These are phyloP conservation scores for Rhagonycha fulva DNA, from an alignment of 2,888 invertebrate genomes.

Conservation along the genomic window DNA sequence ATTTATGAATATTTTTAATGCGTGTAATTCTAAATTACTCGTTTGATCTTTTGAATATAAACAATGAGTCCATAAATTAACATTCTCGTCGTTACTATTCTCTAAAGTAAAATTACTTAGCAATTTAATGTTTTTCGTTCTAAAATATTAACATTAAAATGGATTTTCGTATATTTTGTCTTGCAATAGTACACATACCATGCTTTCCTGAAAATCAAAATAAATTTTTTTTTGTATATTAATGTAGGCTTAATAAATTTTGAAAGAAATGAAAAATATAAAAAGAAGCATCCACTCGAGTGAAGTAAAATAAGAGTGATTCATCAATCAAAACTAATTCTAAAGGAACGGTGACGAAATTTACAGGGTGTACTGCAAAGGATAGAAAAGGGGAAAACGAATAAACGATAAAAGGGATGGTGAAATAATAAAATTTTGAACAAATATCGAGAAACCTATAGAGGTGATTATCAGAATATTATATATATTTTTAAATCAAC, in stretches of 20 bases:
- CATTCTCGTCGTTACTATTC: background rate
- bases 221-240: background rate
- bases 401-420: background rate
- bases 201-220: background rate
- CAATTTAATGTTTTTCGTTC: background rate
- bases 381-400: background rate
- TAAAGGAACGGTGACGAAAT: background rate
- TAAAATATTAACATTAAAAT: too few relatives aligned
- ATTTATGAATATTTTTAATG: background rate
- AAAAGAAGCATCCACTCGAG: background rate
- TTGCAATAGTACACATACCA: too few relatives aligned
- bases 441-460: background rate
- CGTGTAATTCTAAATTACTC: background rate
- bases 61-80: background rate
- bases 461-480: background rate
- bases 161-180: too few relatives aligned
- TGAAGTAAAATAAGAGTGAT: background rate
- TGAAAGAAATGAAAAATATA: background rate
- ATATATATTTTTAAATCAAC: too few relatives aligned
- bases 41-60: background rate
- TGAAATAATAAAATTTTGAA: background rate
- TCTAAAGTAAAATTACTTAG: background rate
- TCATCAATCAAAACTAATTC: background rate
- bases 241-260: background rate
- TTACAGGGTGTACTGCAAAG: background rate